These are phyloP conservation scores for Phymastichus coffea DNA, from an alignment of 1,140 invertebrate species.

Conservation along the genomic window DNA sequence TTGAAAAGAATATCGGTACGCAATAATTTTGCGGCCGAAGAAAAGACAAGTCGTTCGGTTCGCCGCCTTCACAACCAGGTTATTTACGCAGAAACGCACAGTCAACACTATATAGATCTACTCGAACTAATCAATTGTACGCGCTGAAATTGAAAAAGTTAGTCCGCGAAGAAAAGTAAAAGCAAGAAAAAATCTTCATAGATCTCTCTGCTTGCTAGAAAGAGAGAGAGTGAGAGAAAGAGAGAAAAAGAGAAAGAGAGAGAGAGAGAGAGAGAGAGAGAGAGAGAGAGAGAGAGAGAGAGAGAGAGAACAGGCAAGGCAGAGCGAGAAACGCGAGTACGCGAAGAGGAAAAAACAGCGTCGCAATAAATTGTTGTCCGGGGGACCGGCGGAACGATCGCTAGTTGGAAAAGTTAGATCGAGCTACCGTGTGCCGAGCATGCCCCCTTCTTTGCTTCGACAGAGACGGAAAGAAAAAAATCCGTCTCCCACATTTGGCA, in stretches of 20 bases:
- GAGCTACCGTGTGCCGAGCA: constrained; percentile 10
- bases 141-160: constrained; percentile 24
- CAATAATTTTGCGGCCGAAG: too few relatives aligned
- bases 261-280: too few relatives aligned
- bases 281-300: neutral
- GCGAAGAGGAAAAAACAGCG: neutral
- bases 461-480: constrained; percentile 3
- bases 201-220: neutral
- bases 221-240: too few relatives aligned
- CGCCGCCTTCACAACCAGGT: too few relatives aligned
- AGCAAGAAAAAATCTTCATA: constrained; percentile 3
- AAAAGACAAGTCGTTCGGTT: too few relatives aligned
- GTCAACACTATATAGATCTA: too few relatives aligned
- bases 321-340: neutral
- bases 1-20: too few relatives aligned
- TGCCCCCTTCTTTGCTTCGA: neutral
- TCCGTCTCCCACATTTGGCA: neutral
- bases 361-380: constrained; percentile 22
- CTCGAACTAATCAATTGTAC: constrained; percentile 15
- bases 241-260: too few relatives aligned
- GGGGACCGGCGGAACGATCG: constrained; percentile 18
- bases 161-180: neutral
- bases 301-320: too few relatives aligned
- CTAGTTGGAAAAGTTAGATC: constrained; percentile 28
- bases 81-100: too few relatives aligned